Base-by-base conservation (phyloP, 2,113 vertebrate genomes). In the Lophochroa leadbeateri region DNA sequence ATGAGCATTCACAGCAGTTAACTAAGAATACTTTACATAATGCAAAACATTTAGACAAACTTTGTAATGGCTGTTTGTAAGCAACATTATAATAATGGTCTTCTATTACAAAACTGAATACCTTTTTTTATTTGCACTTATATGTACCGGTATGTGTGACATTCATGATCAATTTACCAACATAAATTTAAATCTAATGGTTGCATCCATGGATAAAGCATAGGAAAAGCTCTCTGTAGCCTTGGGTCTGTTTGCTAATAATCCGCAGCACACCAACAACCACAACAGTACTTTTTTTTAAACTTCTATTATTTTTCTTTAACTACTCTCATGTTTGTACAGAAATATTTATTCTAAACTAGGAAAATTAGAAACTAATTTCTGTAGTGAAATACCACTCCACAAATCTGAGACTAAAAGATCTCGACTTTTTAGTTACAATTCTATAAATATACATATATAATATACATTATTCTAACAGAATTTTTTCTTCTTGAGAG, bases 1-100 rank as follows among this genome's bases (percentile, higher is more conserved):
- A 68, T 94, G 84, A 83, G 86, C 43, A 58, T 89, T 93, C 94
- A 91, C 74, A 90, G 13, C 91, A 80, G 96, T 96, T 95, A 97
- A 92, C 90, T 91, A 82, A 21, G 92, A 70, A 93, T 12, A 88
- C 64, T 96, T 91, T 65, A 94, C 19, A 50, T 52, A 87, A 80
- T 1, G 27, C 74, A 71, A 61, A 84, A 52, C 58, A 82, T 44
- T 86, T 1, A 28, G 87, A 24, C 55, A 84, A 74, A 84, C 75
- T 93, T 68, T 61, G 85, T 47, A 70, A 44, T 35, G 81, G 83
- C 33, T 46, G n/a, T 74, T 68, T 74, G 52, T 3, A 49, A 75
- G 58, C 2, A 1, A 31, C 0, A 7, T 37, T 31, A 39, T 16
- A 60, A 52, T 86, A 53, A 5, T 0, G 0, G 39, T 13, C 53